These are phyloP conservation scores for Lerista edwardsae DNA, from an alignment of 2,797 vertebrate species.

Conservation along the genomic window DNA sequence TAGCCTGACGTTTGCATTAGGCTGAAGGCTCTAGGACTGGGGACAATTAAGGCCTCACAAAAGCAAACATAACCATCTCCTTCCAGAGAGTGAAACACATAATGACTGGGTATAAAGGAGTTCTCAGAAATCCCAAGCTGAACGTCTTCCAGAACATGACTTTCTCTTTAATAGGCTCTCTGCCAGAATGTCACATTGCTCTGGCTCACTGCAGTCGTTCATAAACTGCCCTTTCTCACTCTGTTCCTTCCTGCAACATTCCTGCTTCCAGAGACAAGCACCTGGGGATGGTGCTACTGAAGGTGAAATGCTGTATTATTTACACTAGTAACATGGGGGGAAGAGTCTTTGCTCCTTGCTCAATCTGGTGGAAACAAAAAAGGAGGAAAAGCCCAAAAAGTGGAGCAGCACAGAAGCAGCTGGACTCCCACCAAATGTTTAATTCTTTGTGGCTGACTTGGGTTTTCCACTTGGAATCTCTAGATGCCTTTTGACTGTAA, in stretches of 20 bases:
- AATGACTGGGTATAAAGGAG: slow-evolving; percentile 73
- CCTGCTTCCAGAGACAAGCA: slow-evolving; percentile 28
- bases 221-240: slow-evolving; percentile 68
- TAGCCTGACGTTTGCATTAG: slow-evolving; percentile 71
- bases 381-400: slow-evolving; percentile 37
- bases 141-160: slow-evolving; percentile 67
- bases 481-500: slow-evolving; percentile 51
- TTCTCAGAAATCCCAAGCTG: slow-evolving; percentile 72
- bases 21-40: slow-evolving; percentile 71
- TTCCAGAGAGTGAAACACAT: slow-evolving; percentile 76
- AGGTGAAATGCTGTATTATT: slow-evolving; percentile 13
- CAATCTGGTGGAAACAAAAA: slow-evolving; percentile 46
- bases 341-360: slow-evolving; percentile 29
- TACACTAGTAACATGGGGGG: slow-evolving; percentile 34
- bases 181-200: slow-evolving; percentile 72
- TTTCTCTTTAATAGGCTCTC: slow-evolving; percentile 72
- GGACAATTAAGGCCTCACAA: slow-evolving; percentile 72
- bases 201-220: slow-evolving; percentile 67
- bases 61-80: slow-evolving; percentile 72
- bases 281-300: slow-evolving; percentile 33
- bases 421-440: slow-evolving; percentile 58
- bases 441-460: slow-evolving; percentile 62
- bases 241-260: slow-evolving; percentile 5
- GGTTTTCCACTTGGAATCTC: slow-evolving; percentile 60
- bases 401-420: slow-evolving; percentile 47